Evolutionary conservation across 1,140 invertebrate genomes (phyloP).

Genomic region (Neoseiulus cucumeris): DNA sequence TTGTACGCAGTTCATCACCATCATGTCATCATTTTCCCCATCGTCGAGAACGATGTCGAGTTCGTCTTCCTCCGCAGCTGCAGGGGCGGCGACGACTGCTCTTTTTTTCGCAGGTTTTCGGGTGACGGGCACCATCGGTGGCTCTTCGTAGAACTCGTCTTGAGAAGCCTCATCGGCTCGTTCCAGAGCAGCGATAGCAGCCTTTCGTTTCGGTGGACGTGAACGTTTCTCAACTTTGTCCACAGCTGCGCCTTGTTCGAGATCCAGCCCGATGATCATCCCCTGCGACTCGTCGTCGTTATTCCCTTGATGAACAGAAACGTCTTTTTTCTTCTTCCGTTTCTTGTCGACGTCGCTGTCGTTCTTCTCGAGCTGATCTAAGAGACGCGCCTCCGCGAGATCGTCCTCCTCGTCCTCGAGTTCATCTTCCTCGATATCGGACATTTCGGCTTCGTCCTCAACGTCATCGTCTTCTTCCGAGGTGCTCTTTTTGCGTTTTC

Average conservation of each 20-base stretch:
- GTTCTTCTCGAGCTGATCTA: not conserved
- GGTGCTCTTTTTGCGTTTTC: conserved; percentile 10
- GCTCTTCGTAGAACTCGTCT: not conserved
- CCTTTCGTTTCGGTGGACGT: not conserved
- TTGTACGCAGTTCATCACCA: not conserved
- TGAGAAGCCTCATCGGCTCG: not conserved
- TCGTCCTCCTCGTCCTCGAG: not conserved
- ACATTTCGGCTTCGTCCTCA: not conserved
- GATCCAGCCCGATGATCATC: not conserved
- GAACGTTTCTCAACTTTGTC: not conserved
- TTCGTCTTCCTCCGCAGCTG: not conserved
- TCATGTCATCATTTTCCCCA: not conserved
- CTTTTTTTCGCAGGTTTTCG: not conserved
- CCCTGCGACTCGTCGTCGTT: not conserved
- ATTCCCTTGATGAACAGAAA: not conserved
- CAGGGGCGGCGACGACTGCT: not conserved
- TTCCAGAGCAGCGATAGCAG: not conserved
- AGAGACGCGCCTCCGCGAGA: not conserved
- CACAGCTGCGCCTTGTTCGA: not conserved
- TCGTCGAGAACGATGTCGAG: not conserved
- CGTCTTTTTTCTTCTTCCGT: not conserved
- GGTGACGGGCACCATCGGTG: not conserved
- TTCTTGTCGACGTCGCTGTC: not conserved
- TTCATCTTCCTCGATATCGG: not conserved
- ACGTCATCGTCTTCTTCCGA: conserved; percentile 5